Evolutionary conservation across 2,888 invertebrate species (phyloP).

Genomic region (Dolichomitus sp.): DNA sequence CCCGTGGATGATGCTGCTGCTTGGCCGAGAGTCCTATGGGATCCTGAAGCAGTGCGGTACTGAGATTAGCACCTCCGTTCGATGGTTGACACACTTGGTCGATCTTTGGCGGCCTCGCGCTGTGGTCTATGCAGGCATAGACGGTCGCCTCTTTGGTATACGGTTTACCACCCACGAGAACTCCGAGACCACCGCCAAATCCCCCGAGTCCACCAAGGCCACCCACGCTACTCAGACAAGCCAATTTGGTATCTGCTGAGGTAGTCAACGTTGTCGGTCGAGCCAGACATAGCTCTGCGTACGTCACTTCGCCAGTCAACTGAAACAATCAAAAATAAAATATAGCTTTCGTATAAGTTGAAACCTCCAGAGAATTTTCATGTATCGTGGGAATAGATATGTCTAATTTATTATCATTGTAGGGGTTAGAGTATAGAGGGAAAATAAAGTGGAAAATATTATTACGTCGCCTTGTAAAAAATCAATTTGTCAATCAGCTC

Average conservation of each 20-base stretch:
- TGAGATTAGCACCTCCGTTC: conserved; percentile 64
- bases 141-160: conserved; percentile 90
- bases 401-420: background rate
- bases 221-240: conserved; percentile 75
- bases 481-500: too few relatives aligned
- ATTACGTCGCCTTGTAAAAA: too few relatives aligned
- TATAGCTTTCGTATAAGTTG: background rate
- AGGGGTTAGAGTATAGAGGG: too few relatives aligned
- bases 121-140: conserved; percentile 92
- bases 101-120: conserved; percentile 86
- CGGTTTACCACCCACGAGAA: conserved; percentile 87
- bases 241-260: conserved; percentile 82
- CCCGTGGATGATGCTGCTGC: conserved; percentile 81
- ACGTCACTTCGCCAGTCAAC: conserved; percentile 88
- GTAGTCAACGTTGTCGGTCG: conserved; percentile 87
- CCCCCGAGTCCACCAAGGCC: conserved; percentile 81
- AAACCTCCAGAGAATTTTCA: background rate
- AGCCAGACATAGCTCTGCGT: conserved; percentile 88
- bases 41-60: conserved; percentile 69
- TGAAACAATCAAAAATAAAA: conserved; percentile 70
- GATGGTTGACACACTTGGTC: conserved; percentile 74
- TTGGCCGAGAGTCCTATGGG: conserved; percentile 60
- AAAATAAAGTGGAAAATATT: too few relatives aligned
- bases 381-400: background rate
- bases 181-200: conserved; percentile 79